Conservation (phyloP, 2,888 invertebrate genomes). For the Horisme vitalbata region DNA sequence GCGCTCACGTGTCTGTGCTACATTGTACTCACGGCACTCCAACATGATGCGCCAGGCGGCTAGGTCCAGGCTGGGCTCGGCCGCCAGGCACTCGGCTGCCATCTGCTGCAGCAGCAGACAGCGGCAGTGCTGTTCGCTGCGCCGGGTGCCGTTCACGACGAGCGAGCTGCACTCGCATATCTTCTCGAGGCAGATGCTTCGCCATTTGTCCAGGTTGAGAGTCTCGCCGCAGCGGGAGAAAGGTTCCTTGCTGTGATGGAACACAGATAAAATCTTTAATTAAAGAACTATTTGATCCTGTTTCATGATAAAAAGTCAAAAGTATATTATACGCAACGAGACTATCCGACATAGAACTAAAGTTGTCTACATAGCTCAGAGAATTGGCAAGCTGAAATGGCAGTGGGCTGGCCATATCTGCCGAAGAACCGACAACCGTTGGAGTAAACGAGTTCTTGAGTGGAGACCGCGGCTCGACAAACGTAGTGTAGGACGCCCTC, state of each 20-base stretch:
- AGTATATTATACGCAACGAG: too few relatives aligned
- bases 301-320: too few relatives aligned
- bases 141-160: slow-evolving; percentile 65
- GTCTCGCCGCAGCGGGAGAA: slow-evolving; percentile 85
- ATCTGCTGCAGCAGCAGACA: slow-evolving; percentile 87
- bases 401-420: too few relatives aligned
- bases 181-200: slow-evolving; percentile 88
- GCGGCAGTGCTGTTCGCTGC: slow-evolving; percentile 79
- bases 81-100: slow-evolving; percentile 88
- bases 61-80: slow-evolving; percentile 87
- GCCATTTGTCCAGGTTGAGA: slow-evolving; percentile 86
- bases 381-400: too few relatives aligned
- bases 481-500: too few relatives aligned
- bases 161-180: slow-evolving; percentile 88
- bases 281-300: too few relatives aligned
- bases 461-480: too few relatives aligned
- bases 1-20: not conserved
- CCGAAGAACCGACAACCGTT: too few relatives aligned
- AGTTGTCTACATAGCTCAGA: too few relatives aligned
- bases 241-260: slow-evolving; percentile 81
- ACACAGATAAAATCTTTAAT: too few relatives aligned
- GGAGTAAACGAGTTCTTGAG: too few relatives aligned
- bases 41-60: slow-evolving; percentile 87
- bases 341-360: too few relatives aligned
- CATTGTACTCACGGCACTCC: slow-evolving; percentile 85